phyloP scores from a whole-genome alignment of 2,113 vertebrate genomes.

The Rattus norvegicus region DNA sequence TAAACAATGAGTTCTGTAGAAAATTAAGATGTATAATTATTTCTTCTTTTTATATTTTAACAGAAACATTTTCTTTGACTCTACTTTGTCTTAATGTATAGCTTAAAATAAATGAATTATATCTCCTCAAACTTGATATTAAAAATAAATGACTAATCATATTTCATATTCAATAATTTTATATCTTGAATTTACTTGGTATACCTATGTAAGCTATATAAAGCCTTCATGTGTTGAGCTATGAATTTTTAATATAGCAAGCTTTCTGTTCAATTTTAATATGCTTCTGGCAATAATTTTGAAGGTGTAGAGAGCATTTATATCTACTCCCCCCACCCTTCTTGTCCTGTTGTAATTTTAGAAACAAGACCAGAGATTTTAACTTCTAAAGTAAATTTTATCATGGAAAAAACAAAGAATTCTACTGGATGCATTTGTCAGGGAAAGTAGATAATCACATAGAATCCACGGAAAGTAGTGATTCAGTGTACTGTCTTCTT shows the following conservation, averaged over 20 bases:
- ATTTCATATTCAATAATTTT: constrained; percentile 60
- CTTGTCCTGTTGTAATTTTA: constrained; percentile 55
- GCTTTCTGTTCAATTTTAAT: constrained; percentile 70
- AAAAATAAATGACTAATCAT: constrained; percentile 54
- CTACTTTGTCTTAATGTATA: constrained; percentile 44
- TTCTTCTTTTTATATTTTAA: constrained; percentile 17
- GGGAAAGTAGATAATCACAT: not conserved
- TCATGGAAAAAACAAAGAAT: not conserved
- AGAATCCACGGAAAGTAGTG: not conserved
- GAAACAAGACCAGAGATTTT: constrained; percentile 40
- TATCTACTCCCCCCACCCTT: constrained; percentile 21
- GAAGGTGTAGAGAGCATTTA: constrained; percentile 48
- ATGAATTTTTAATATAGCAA: constrained; percentile 69
- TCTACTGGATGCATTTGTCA: not conserved
- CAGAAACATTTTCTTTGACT: constrained; percentile 15
- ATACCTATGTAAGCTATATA: constrained; percentile 57
- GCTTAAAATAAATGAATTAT: constrained; percentile 55
- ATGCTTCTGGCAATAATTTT: constrained; percentile 59
- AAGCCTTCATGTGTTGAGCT: constrained; percentile 65
- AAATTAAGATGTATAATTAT: not conserved
- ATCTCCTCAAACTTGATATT: constrained; percentile 48
- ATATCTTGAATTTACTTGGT: constrained; percentile 48
- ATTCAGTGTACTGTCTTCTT: not conserved
- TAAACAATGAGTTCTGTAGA: not conserved
- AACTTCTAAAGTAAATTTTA: constrained; percentile 38